These are phyloP conservation scores for Peromyscus aztecus DNA, from an alignment of 2,797 vertebrate species.

Conservation along the genomic window DNA sequence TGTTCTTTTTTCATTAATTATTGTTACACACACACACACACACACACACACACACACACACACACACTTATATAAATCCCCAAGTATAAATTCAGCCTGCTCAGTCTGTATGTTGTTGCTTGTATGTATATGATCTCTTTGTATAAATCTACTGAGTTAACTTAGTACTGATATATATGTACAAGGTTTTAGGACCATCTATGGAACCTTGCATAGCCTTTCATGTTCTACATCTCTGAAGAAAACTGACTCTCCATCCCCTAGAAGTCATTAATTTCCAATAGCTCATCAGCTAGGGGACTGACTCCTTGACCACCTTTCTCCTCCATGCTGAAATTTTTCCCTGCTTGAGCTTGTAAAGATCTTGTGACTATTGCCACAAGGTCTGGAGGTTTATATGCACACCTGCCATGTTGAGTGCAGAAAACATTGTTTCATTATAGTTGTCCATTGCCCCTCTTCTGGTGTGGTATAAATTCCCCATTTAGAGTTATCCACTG, in stretches of 20 bases:
- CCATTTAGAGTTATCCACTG: not conserved
- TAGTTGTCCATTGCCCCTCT: not conserved
- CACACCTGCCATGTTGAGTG: not conserved
- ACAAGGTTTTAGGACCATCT: not conserved
- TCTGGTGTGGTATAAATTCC: not conserved
- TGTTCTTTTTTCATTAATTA: not conserved
- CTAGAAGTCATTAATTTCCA: too few relatives aligned
- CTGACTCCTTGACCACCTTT: not conserved
- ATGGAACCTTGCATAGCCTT: not conserved
- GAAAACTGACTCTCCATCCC: not conserved
- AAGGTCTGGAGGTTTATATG: not conserved
- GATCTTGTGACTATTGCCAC: not conserved
- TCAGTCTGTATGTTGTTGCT: not conserved
- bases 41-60: not conserved
- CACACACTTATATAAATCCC: not conserved
- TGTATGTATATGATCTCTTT: not conserved
- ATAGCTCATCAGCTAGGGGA: not conserved
- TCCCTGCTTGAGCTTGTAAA: not conserved
- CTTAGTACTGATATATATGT: not conserved
- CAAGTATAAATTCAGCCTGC: not conserved
- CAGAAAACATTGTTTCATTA: not conserved
- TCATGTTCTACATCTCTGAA: not conserved
- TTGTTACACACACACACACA: not conserved
- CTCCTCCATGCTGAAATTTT: not conserved
- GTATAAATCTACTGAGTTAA: not conserved